Percentiles rank a stretch among this genome's conserved stretches.
Conservation (phyloP, 2,113 vertebrate genomes). For the Paramormyrops kingsleyae region DNA sequence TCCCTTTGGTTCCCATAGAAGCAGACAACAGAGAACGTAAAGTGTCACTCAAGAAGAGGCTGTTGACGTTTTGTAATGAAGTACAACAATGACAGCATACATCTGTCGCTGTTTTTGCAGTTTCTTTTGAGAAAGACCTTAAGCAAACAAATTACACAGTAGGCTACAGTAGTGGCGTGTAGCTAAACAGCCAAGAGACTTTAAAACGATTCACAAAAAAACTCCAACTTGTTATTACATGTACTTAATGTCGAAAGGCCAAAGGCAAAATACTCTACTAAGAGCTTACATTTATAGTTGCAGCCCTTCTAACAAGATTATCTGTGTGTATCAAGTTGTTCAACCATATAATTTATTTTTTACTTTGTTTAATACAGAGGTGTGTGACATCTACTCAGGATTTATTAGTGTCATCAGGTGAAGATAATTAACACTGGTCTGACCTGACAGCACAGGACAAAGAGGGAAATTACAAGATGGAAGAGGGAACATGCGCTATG, state of each 20-base stretch:
- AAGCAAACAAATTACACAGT: neutral
- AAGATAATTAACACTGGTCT: neutral
- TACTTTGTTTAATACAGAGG: neutral
- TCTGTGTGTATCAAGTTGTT: neutral
- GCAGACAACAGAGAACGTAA: neutral
- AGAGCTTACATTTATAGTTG: neutral
- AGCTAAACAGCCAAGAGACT: neutral
- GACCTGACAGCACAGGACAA: neutral
- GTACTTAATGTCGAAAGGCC: neutral
- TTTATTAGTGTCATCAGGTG: neutral
- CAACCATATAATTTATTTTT: neutral
- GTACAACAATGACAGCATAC: neutral
- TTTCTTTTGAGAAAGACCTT: neutral
- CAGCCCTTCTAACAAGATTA: neutral
- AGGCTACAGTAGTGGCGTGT: neutral
- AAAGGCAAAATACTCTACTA: neutral
- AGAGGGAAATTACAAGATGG: neutral
- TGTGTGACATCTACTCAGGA: neutral
- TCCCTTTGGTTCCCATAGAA: neutral
- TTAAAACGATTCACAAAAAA: neutral
- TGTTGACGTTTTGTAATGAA: neutral
- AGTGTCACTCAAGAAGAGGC: neutral
- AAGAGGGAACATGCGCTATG: neutral
- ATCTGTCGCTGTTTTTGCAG: neutral
- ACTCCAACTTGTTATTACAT: neutral